Conservation (phyloP, 2,113 vertebrate species). For the Alectura lathami region DNA sequence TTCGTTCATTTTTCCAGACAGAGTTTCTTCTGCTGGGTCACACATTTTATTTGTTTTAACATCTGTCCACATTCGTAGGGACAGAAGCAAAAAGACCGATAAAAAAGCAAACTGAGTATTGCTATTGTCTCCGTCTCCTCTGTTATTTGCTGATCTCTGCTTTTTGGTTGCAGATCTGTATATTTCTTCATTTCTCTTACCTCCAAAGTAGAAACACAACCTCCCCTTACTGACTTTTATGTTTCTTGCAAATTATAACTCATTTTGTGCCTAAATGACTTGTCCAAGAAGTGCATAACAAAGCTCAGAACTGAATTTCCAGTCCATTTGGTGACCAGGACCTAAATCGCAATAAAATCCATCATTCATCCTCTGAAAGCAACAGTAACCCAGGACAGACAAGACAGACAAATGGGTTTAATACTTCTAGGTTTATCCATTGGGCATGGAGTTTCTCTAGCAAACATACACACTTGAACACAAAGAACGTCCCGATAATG, state of each 20-base stretch:
- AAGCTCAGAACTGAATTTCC: neutral
- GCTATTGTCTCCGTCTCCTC: neutral
- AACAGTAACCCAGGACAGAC: neutral
- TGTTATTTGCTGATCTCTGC: neutral
- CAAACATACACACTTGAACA: neutral
- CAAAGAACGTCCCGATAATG: neutral
- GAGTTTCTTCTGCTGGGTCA: neutral
- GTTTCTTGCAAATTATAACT: neutral
- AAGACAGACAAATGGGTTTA: rapidly evolving
- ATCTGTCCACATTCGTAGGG: neutral
- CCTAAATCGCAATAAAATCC: neutral
- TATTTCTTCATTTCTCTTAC: neutral
- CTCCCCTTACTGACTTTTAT: neutral
- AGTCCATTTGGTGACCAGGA: neutral
- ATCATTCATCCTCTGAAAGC: neutral
- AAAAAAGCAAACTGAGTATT: neutral
- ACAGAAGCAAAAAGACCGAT: neutral
- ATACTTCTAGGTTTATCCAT: neutral
- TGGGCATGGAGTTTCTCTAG: neutral
- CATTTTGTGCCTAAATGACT: neutral
- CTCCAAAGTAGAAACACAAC: neutral
- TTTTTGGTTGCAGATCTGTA: rapidly evolving
- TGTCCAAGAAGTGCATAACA: neutral
- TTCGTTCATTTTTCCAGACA: neutral
- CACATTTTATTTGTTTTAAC: neutral